Evolutionary conservation across 2,888 invertebrate species (phyloP).

Genomic region (Drosophila suboccidentalis): DNA sequence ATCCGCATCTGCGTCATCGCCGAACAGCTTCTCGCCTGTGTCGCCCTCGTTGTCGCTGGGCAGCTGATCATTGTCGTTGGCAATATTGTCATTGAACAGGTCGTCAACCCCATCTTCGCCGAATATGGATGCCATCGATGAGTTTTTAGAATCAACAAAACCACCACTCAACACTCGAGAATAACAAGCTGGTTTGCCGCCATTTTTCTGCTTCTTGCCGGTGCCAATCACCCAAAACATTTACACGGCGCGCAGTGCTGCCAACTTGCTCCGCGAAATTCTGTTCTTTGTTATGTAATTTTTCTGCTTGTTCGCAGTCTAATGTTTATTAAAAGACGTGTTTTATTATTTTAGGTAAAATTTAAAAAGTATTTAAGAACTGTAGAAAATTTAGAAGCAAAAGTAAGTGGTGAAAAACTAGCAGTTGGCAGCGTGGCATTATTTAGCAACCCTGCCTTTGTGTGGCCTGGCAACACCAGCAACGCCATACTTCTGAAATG

Average conservation of each 20-base stretch:
- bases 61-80: constrained; percentile 75
- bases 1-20: constrained; percentile 81
- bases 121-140: constrained; percentile 76
- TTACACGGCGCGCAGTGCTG: constrained; percentile 26
- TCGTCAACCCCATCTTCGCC: constrained; percentile 81
- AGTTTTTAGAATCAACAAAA: constrained; percentile 12
- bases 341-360: neutral
- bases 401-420: constrained; percentile 15
- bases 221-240: constrained; percentile 29
- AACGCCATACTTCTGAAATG: constrained; percentile 75
- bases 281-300: constrained; percentile 51
- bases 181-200: constrained; percentile 64
- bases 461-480: constrained; percentile 63
- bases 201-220: constrained; percentile 62
- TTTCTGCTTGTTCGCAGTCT: constrained; percentile 3
- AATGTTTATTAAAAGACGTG: neutral
- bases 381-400: neutral
- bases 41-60: constrained; percentile 85
- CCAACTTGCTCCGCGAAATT: constrained; percentile 32
- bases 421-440: constrained; percentile 60
- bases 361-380: neutral
- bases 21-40: constrained; percentile 84
- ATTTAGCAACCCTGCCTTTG: constrained; percentile 60
- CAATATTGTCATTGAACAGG: constrained; percentile 80
- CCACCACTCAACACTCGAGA: constrained; percentile 29